Base-by-base conservation (phyloP, 2,797 vertebrate genomes). In the Pterois miles region DNA sequence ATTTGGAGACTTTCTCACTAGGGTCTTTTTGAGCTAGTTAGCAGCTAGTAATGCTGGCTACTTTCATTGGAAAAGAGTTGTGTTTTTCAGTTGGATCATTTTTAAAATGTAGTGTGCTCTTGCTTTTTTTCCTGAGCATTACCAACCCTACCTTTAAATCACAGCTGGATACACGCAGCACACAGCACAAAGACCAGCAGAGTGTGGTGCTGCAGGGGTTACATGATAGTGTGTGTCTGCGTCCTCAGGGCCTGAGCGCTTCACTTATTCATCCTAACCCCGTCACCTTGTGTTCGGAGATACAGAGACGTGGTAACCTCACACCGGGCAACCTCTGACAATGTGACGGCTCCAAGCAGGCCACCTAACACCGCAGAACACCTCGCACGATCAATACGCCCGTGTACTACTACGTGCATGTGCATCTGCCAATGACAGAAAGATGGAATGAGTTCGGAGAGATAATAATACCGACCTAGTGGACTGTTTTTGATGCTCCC, bases 231-330 rank as follows among this genome's bases (percentile, higher is more conserved):
- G 18, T 66, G 38, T 14, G 29, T 63, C 20, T 72, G 53, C 53
- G 38, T 76, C 52, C 74, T 74, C 31, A 1, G 56, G 70, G 69
- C 27, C 40, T 36, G 53, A 31, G 20, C 5, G 3, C 63, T 74
- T 86, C 58, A 88, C 82, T 83, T 84, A 74, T 82, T 88, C 74
- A 81, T 83, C 58, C 33, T 68, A 58, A 85, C 76, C 74, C 53
- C 67, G 71, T 86, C 84, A 71, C 71, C 74, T 84, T 89, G 64
- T 84, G 68, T 71, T 71, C 50, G 72, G 59, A 76, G 81, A 72
- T 4, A 53, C 50, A 20, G 54, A 38, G 29, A 56, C 23, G 25
- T 18, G 40, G 87, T 73, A 84, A 91, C 34, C 20, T 34, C 66
- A 90, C 71, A 89, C 88, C 27, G 11, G 57, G 18, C 36, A 63